A percentile compares a stretch with the other conserved stretches of the same genome.
These are phyloP conservation scores for Caenorhabditis sp. DNA, from an alignment of 2,888 invertebrate genomes.

Conservation along the genomic window DNA sequence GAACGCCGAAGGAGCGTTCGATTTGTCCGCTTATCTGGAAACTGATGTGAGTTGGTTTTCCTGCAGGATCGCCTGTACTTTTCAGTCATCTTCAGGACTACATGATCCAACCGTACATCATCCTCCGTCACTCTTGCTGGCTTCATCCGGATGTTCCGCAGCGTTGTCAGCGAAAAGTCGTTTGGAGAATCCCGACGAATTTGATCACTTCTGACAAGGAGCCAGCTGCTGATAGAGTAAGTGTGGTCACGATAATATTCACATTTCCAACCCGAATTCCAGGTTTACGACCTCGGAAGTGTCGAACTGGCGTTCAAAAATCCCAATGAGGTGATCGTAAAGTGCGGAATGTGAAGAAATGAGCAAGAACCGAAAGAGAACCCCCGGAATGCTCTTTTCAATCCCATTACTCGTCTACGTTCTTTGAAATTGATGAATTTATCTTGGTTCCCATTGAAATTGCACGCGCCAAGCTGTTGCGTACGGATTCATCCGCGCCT, in stretches of 20 bases:
- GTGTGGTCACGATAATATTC: too few relatives aligned
- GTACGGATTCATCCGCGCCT: not conserved
- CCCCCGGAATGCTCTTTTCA: too few relatives aligned
- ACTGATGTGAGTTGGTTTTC: not conserved
- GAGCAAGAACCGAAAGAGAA: too few relatives aligned
- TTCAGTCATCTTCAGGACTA: not conserved
- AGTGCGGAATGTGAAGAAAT: conserved; percentile 14
- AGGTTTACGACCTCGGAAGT: conserved; percentile 21
- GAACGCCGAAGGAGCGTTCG: conserved; percentile 13
- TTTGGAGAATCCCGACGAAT: conserved; percentile 27
- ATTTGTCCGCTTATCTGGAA: conserved; percentile 9
- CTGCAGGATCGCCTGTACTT: not conserved
- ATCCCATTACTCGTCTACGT: too few relatives aligned
- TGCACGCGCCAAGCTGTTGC: too few relatives aligned
- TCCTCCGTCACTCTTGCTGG: conserved; percentile 42
- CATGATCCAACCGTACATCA: conserved; percentile 35
- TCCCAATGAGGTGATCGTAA: not conserved
- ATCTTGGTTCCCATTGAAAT: too few relatives aligned
- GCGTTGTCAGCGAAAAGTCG: conserved; percentile 24
- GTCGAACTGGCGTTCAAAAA: conserved; percentile 41
- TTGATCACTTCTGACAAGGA: too few relatives aligned
- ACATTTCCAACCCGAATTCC: too few relatives aligned
- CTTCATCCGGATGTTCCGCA: conserved; percentile 19
- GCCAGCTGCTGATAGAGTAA: not conserved
- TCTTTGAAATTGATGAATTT: too few relatives aligned